phyloP scores from a whole-genome alignment of 2,113 vertebrate species.

The Rissa tridactyla region DNA sequence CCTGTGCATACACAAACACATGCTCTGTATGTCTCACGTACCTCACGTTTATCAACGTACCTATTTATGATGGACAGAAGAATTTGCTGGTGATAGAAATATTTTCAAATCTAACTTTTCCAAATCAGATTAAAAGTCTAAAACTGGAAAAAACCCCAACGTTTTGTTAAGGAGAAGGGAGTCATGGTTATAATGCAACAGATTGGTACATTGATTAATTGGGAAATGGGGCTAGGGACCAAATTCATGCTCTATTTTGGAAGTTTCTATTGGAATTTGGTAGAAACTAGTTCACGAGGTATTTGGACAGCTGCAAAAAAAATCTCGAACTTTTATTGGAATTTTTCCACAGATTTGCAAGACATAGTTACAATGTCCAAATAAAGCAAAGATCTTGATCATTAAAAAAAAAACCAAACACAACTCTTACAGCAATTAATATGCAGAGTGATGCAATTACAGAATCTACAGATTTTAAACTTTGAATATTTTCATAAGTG shows the following conservation, averaged over 20 bases:
- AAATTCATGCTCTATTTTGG: neutral
- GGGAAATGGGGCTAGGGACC: neutral
- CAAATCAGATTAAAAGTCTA: neutral
- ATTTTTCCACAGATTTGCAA: neutral
- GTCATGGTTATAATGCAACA: neutral
- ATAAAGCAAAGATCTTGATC: neutral
- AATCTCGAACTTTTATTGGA: neutral
- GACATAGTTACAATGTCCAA: neutral
- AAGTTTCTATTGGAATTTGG: neutral
- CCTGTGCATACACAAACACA: neutral
- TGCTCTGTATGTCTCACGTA: rapidly evolving
- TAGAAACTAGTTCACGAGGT: neutral
- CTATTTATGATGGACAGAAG: neutral
- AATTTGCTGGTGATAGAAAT: neutral
- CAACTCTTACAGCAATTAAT: neutral
- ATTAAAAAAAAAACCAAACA: neutral
- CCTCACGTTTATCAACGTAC: neutral
- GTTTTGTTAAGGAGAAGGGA: neutral
- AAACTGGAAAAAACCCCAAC: neutral
- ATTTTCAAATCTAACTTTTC: neutral
- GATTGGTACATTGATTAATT: neutral
- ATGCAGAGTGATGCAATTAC: neutral
- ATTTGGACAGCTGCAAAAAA: neutral
- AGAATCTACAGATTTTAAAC: neutral
- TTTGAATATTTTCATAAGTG: neutral